Conservation (phyloP, 2,113 vertebrate genomes). For the Prietella phreatophila region DNA sequence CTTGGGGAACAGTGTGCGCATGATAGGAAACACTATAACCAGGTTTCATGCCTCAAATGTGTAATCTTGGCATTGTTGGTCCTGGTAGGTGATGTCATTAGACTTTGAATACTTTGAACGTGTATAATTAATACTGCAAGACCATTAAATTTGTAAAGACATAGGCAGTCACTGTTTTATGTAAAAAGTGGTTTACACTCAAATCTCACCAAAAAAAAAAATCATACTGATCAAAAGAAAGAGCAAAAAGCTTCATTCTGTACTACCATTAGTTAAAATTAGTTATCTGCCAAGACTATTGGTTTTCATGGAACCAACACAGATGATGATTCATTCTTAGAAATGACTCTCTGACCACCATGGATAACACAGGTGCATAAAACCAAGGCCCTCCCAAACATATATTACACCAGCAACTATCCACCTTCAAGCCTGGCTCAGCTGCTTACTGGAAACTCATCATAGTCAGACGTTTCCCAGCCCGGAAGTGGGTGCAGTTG, state of each 20-base stretch:
- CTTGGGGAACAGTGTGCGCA: background rate
- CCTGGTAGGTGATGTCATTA: background rate
- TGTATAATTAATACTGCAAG: background rate
- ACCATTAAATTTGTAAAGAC: background rate
- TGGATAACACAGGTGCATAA: constrained; percentile 15
- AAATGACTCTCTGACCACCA: constrained; percentile 5
- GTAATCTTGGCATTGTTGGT: background rate
- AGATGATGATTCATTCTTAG: constrained; percentile 20
- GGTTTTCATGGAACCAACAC: background rate
- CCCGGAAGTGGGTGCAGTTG: constrained; percentile 63
- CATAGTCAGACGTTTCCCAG: constrained; percentile 49
- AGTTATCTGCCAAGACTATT: background rate
- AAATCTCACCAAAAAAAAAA: background rate
- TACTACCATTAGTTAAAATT: background rate
- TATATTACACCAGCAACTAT: background rate
- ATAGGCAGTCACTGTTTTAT: background rate
- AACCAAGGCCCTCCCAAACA: background rate
- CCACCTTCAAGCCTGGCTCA: constrained; percentile 30
- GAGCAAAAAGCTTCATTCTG: background rate
- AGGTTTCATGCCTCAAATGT: background rate
- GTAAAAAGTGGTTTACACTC: background rate
- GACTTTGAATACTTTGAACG: background rate
- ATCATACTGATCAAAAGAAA: background rate
- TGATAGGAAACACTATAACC: background rate
- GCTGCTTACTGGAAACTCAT: constrained; percentile 61